Base-by-base conservation (phyloP, 2,888 invertebrate species). In the Ennomos fuscantarius region DNA sequence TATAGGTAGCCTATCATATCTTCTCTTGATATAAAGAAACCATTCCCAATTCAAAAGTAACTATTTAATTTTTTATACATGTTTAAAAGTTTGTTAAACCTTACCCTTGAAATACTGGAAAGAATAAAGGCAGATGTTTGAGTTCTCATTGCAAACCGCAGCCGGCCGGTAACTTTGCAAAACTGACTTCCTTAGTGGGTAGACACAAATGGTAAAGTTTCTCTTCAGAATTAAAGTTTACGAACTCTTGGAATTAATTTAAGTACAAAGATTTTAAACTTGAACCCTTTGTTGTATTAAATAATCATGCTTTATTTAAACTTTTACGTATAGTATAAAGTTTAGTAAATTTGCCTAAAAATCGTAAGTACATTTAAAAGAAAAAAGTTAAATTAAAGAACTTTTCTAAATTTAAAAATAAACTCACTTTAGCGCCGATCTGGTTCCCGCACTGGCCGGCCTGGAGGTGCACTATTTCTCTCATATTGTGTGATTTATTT, bases 391-490 rank as follows among this genome's bases (percentile, higher is more conserved):
- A 13, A 33, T 46, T 48, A 56, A 66, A 61, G 55, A 59, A 61
- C 67, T 64, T 63, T 66, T 39, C 51, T 68, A 68, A 66, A 58
- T 66, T 58, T 84, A 41, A 42, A 40, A 34, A 2, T 6, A 31
- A 44, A 88, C 91, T 87, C 66, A 93, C 93, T 85, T 92, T 93
- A 42, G 93, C 91, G 75, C 96, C 96, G 74, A 96, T 96, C 92
- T 96, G 96, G 93, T 96, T 96, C 55, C 96, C 96, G 91, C 96
- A 96, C 89, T 96, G 96, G 74, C 96, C 96, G 66, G 95, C 96
- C 84, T 96, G 96, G 53, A 96, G 93, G 77, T 96, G 96, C 79
- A 96, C 95, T 78, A 96, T 96, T 93, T 96, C 96, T 91, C 96
- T 94, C 96, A 96, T 96, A 70, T 93, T 74, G 57, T 70, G 48